These are phyloP conservation scores for Hoplodrina blanda DNA, from an alignment of 2,888 invertebrate genomes.

Conservation along the genomic window DNA sequence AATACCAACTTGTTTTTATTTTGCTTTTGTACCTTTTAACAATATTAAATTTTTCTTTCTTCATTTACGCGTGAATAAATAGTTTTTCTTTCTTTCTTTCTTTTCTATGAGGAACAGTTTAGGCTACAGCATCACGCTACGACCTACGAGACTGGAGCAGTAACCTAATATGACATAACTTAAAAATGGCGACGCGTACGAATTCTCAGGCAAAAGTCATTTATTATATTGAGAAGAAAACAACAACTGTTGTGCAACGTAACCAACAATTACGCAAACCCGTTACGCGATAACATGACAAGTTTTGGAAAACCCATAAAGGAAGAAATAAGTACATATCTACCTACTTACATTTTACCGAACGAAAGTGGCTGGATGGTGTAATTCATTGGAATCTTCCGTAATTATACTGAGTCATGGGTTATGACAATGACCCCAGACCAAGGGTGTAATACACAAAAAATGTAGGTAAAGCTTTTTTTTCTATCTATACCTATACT, in stretches of 20 bases:
- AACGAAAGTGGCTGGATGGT: constrained; percentile 21
- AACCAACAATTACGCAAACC: constrained; percentile 16
- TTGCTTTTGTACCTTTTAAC: too few species aligned
- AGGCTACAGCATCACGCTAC: too few species aligned
- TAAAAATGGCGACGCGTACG: too few species aligned
- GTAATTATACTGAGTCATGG: constrained; percentile 51
- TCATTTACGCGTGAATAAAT: too few species aligned
- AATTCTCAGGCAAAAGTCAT: too few species aligned
- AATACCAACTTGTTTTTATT: too few species aligned
- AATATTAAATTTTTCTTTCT: too few species aligned
- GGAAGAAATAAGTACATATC: neutral
- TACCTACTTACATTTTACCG: neutral
- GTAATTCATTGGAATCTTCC: constrained; percentile 20
- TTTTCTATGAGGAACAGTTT: too few species aligned
- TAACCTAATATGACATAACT: too few species aligned
- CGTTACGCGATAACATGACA: neutral
- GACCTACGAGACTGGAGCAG: too few species aligned
- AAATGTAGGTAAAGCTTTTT: neutral
- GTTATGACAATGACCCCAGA: constrained; percentile 14
- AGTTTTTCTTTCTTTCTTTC: too few species aligned
- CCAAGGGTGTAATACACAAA: neutral
- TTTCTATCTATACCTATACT: neutral
- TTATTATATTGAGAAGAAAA: neutral
- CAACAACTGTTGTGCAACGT: neutral
- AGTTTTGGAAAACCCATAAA: constrained; percentile 20